phyloP scores from a whole-genome alignment of 2,888 invertebrate species.

The Xestia xanthographa region DNA sequence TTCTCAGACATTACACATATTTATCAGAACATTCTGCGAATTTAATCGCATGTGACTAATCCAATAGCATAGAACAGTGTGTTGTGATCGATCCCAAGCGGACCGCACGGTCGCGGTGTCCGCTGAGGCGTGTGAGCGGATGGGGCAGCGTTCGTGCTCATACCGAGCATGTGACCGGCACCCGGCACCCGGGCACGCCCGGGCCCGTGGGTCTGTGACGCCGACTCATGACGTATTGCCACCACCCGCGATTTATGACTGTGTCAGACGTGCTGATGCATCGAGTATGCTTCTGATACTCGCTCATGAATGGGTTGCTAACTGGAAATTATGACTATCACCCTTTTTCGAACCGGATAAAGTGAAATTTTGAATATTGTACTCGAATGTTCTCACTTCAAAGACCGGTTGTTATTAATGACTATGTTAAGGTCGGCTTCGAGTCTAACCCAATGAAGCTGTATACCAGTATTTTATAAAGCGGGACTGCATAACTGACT shows the following conservation, averaged over 20 bases:
- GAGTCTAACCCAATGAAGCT: not conserved
- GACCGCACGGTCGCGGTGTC: slow-evolving; percentile 19
- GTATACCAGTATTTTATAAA: not conserved
- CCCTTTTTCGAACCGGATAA: not conserved
- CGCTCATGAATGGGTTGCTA: not conserved
- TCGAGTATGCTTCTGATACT: slow-evolving; percentile 27
- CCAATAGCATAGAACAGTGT: slow-evolving; percentile 30
- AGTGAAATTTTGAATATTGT: not conserved
- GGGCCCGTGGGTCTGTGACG: not conserved
- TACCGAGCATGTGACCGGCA: not conserved
- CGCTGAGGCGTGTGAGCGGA: slow-evolving; percentile 68
- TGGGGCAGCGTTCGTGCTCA: slow-evolving; percentile 38
- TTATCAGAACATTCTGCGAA: slow-evolving; percentile 21
- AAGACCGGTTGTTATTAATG: not conserved
- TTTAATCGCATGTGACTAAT: slow-evolving; percentile 34
- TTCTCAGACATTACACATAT: not conserved
- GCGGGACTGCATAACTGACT: not conserved
- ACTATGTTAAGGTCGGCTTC: not conserved
- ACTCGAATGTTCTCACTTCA: not conserved
- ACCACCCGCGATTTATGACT: slow-evolving; percentile 37
- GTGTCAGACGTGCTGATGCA: slow-evolving; percentile 31
- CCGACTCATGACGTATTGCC: slow-evolving; percentile 32
- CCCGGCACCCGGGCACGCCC: too few species aligned
- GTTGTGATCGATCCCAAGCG: slow-evolving; percentile 21
- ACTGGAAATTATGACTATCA: not conserved